phyloP scores from a whole-genome alignment of 2,113 vertebrate genomes.

The Chaenocephalus aceratus region DNA sequence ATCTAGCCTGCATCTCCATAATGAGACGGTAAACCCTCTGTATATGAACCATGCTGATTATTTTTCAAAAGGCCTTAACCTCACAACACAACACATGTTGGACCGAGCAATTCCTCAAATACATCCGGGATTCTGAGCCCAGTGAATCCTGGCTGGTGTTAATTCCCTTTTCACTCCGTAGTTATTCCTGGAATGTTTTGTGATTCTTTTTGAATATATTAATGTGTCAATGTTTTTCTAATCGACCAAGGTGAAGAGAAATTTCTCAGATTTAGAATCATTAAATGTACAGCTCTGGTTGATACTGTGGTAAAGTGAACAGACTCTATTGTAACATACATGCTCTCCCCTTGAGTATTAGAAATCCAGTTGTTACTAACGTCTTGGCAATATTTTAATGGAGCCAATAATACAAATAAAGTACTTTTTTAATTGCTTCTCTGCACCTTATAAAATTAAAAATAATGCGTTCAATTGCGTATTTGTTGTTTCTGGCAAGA shows the following conservation, averaged over 20 bases:
- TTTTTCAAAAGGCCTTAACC: neutral
- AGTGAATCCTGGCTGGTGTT: neutral
- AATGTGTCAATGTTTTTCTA: neutral
- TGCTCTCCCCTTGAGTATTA: neutral
- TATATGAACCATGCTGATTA: neutral
- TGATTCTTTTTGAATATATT: too few relatives aligned
- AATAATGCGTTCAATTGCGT: neutral
- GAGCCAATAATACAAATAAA: neutral
- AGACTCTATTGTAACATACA: neutral
- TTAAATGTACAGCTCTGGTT: neutral
- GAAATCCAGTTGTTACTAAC: neutral
- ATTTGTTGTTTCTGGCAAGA: neutral
- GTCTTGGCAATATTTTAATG: neutral
- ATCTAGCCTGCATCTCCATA: constrained; percentile 14
- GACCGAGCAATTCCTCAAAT: neutral
- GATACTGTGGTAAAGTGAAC: neutral
- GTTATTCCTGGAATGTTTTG: neutral
- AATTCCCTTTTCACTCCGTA: neutral
- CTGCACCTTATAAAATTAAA: neutral
- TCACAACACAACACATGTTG: too few relatives aligned
- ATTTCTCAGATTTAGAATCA: neutral
- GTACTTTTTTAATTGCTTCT: neutral
- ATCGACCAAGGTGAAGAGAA: neutral
- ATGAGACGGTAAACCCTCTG: neutral
- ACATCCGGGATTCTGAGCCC: neutral